These are phyloP conservation scores for Nycticebus coucang DNA, from an alignment of 2,113 vertebrate species.

Conservation along the genomic window DNA sequence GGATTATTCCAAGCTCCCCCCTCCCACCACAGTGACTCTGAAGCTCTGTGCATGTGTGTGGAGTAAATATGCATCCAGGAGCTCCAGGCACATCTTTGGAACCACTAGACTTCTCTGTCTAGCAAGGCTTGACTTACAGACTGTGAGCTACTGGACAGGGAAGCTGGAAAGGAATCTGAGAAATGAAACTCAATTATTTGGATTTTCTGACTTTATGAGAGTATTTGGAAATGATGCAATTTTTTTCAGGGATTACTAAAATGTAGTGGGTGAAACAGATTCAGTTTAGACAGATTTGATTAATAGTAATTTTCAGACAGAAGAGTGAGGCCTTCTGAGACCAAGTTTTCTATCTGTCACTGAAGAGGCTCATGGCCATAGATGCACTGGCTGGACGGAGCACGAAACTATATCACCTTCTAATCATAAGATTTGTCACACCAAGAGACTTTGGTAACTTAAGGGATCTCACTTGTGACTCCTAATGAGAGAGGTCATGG, in stretches of 20 bases:
- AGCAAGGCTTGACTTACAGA: background rate
- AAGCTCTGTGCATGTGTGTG: background rate
- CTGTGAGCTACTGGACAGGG: background rate
- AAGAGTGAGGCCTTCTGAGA: background rate
- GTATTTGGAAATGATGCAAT: constrained; percentile 40
- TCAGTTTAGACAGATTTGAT: constrained; percentile 9
- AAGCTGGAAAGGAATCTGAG: background rate
- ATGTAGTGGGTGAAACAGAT: constrained; percentile 8
- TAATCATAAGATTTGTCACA: background rate
- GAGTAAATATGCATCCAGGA: background rate
- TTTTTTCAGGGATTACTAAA: constrained; percentile 55
- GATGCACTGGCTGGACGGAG: background rate
- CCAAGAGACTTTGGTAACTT: background rate
- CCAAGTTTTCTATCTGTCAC: background rate
- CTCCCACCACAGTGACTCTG: background rate
- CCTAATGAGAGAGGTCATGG: background rate
- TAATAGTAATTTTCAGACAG: constrained; percentile 47
- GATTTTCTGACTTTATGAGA: constrained; percentile 8
- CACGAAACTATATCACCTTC: background rate
- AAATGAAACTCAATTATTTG: background rate
- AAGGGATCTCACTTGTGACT: background rate
- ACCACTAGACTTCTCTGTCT: too few relatives aligned
- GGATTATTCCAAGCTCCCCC: constrained; percentile 30
- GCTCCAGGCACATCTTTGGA: background rate
- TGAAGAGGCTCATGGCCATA: background rate